phyloP scores from a whole-genome alignment of 2,888 invertebrate genomes.

The Odontocolon sp. region DNA sequence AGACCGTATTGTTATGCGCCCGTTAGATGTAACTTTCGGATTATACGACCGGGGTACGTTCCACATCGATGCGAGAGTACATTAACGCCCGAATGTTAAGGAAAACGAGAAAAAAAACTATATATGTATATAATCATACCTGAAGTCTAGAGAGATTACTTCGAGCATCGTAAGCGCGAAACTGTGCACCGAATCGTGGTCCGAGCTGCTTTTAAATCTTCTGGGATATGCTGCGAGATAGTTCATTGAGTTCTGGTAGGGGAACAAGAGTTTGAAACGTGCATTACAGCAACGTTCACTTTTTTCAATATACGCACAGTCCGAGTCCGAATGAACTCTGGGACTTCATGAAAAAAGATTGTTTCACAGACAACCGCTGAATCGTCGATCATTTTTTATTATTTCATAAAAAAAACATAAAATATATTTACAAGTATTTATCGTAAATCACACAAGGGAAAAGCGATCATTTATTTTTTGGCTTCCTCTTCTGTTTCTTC shows the following conservation, averaged over 20 bases:
- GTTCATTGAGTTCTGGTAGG: not conserved
- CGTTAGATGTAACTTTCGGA: not conserved
- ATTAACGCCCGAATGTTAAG: conserved; percentile 3
- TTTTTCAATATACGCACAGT: too few relatives aligned
- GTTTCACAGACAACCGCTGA: not conserved
- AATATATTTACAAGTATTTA: conserved; percentile 40
- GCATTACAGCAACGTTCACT: not conserved
- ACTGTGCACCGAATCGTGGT: conserved; percentile 63
- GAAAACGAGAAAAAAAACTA: conserved; percentile 1
- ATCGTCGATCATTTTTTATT: conserved; percentile 5
- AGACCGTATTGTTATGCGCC: not conserved
- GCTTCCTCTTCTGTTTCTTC: conserved; percentile 1
- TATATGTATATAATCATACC: conserved; percentile 64
- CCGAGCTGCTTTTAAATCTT: conserved; percentile 69
- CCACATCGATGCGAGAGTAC: not conserved
- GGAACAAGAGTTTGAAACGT: conserved; percentile 34
- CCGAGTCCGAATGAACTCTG: not conserved
- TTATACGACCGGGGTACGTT: conserved; percentile 1
- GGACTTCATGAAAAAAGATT: not conserved
- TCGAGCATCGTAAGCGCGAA: conserved; percentile 62
- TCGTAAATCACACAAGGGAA: not conserved
- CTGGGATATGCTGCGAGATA: conserved; percentile 28
- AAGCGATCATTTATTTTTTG: conserved; percentile 10
- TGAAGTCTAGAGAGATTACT: conserved; percentile 64
- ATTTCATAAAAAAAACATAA: not conserved